Conservation (phyloP, 2,888 invertebrate species). For the Polydrusus tereticollis region DNA sequence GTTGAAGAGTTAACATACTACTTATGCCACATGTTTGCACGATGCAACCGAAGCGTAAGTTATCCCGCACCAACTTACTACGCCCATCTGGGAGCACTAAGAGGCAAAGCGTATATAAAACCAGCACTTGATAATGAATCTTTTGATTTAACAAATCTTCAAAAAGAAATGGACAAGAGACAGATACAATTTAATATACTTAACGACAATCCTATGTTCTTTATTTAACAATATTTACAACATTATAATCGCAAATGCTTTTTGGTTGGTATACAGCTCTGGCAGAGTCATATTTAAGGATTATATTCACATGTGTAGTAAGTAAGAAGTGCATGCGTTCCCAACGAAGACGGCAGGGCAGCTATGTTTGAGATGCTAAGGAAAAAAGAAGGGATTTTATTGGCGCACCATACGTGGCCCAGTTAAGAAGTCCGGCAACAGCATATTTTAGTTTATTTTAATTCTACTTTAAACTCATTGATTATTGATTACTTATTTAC, state of each 20-base stretch:
- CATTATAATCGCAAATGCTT: not conserved
- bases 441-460: too few species aligned
- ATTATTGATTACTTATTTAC: too few species aligned
- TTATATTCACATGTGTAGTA: too few species aligned
- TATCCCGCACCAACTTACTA: constrained; percentile 91
- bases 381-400: too few species aligned
- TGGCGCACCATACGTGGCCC: too few species aligned
- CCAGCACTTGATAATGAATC: constrained; percentile 40
- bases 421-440: too few species aligned
- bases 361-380: too few species aligned
- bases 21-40: constrained; percentile 87
- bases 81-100: constrained; percentile 87
- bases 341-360: too few species aligned
- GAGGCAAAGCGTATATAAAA: constrained; percentile 71
- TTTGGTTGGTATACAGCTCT: too few species aligned
- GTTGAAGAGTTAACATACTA: constrained; percentile 85
- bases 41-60: constrained; percentile 86
- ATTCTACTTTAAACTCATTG: too few species aligned
- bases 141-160: constrained; percentile 69
- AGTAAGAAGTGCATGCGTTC: too few species aligned
- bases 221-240: constrained; percentile 69
- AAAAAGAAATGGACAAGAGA: constrained; percentile 68
- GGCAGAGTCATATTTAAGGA: too few species aligned
- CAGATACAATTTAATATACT: constrained; percentile 71
- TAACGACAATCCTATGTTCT: constrained; percentile 76